These are phyloP conservation scores for Euleptes europaea DNA, from an alignment of 2,113 vertebrate species.

Conservation along the genomic window DNA sequence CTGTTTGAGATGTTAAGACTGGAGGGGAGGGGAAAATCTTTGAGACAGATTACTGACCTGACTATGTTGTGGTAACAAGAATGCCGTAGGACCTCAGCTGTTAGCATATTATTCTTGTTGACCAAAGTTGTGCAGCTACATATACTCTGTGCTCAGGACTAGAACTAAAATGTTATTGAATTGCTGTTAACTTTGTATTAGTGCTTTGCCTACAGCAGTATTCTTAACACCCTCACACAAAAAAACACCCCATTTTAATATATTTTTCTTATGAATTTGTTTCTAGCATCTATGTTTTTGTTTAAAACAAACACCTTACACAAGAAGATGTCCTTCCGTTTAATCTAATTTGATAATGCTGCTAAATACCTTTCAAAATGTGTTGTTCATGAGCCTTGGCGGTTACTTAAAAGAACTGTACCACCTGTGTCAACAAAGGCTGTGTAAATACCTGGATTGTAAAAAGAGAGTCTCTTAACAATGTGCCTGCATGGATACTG, in stretches of 20 bases:
- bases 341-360: conserved; percentile 79
- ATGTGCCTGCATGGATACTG: conserved; percentile 73
- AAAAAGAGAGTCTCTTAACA: conserved; percentile 72
- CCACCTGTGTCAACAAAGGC: conserved; percentile 68
- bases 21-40: conserved; percentile 38
- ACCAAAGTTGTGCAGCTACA: conserved; percentile 77
- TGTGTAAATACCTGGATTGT: conserved; percentile 81
- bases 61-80: conserved; percentile 56
- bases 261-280: conserved; percentile 75
- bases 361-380: conserved; percentile 81
- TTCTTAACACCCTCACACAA: conserved; percentile 65
- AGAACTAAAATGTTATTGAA: conserved; percentile 59
- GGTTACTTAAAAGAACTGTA: conserved; percentile 66
- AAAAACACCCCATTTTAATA: conserved; percentile 52
- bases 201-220: conserved; percentile 62
- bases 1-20: conserved; percentile 36
- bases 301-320: conserved; percentile 49
- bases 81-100: conserved; percentile 46
- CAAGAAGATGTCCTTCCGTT: conserved; percentile 65
- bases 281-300: conserved; percentile 70
- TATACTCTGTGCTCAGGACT: conserved; percentile 75
- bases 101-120: conserved; percentile 63
- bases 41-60: conserved; percentile 39
- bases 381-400: conserved; percentile 66
- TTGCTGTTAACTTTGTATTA: conserved; percentile 57